Evolutionary conservation across 1,140 invertebrate genomes (phyloP).

Genomic region (Drosophila asahinai): DNA sequence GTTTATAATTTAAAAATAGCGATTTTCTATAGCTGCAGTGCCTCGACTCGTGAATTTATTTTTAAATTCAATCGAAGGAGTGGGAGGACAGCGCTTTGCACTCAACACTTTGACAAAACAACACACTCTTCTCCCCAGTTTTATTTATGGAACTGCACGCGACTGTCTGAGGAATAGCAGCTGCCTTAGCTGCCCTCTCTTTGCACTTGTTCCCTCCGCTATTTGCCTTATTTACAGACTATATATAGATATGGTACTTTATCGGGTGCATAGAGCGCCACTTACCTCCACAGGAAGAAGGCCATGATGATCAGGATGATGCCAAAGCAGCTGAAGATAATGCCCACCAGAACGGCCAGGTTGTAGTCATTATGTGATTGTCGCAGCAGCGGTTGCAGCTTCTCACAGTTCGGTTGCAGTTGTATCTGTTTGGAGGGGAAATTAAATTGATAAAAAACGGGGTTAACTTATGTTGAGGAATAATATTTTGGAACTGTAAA

Average conservation of each 20-base stretch:
- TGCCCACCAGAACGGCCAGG: constrained; percentile 90
- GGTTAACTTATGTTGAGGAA: not conserved
- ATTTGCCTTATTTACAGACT: not conserved
- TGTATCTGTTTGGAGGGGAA: constrained; percentile 65
- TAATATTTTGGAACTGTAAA: too few relatives aligned
- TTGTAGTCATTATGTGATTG: constrained; percentile 88
- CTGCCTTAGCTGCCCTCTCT: constrained; percentile 21
- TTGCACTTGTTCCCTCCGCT: constrained; percentile 37
- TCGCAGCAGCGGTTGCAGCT: constrained; percentile 86
- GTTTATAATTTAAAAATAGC: constrained; percentile 40
- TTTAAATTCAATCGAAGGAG: constrained; percentile 36
- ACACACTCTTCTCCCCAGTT: constrained; percentile 10
- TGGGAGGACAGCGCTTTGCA: constrained; percentile 22
- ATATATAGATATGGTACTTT: not conserved
- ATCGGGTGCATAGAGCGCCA: constrained; percentile 65
- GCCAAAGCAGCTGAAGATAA: constrained; percentile 90
- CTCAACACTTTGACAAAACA: constrained; percentile 50
- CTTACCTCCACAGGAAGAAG: constrained; percentile 92
- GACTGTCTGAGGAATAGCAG: constrained; percentile 31
- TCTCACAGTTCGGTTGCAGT: constrained; percentile 89
- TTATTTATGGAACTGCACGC: constrained; percentile 63
- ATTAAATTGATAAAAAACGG: not conserved
- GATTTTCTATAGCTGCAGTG: constrained; percentile 20
- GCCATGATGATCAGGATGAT: constrained; percentile 90
- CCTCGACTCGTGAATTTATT: constrained; percentile 50